Evolutionary conservation across 2,888 invertebrate species (phyloP).

Genomic region (Hartigia nigra): DNA sequence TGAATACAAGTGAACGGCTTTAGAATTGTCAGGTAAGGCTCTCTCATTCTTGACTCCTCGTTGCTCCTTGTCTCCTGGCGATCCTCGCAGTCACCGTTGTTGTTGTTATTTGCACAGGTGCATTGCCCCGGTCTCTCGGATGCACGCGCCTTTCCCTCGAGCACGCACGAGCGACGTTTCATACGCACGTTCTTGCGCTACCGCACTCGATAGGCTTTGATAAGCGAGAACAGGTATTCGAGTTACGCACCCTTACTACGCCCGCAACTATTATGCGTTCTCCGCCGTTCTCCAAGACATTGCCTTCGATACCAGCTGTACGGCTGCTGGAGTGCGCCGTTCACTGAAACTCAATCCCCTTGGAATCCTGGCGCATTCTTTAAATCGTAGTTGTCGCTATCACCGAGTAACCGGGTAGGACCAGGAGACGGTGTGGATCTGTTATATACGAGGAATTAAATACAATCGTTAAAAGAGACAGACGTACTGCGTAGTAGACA

Average conservation of each 20-base stretch:
- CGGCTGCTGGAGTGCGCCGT: not conserved
- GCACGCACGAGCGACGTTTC: conserved; percentile 42
- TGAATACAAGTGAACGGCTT: not conserved
- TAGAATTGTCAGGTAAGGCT: not conserved
- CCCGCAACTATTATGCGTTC: not conserved
- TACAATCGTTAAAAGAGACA: not conserved
- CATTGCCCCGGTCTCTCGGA: conserved; percentile 46
- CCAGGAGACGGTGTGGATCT: not conserved
- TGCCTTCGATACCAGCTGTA: not conserved
- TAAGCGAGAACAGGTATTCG: not conserved
- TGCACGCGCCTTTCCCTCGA: conserved; percentile 42
- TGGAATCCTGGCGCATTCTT: not conserved
- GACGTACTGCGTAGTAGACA: not conserved
- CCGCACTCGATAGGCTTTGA: conserved; percentile 5
- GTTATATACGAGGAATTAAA: not conserved
- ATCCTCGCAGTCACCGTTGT: conserved; percentile 16
- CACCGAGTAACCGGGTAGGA: not conserved
- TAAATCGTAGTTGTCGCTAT: not conserved
- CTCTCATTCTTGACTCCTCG: not conserved
- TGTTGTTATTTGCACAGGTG: conserved; percentile 56
- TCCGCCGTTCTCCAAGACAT: not conserved
- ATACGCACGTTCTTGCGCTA: conserved; percentile 37
- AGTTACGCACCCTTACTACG: not conserved
- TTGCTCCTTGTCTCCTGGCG: not conserved
- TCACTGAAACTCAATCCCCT: not conserved